Evolutionary conservation across 2,888 invertebrate genomes (phyloP).

Genomic region (Xylota sylvarum): DNA sequence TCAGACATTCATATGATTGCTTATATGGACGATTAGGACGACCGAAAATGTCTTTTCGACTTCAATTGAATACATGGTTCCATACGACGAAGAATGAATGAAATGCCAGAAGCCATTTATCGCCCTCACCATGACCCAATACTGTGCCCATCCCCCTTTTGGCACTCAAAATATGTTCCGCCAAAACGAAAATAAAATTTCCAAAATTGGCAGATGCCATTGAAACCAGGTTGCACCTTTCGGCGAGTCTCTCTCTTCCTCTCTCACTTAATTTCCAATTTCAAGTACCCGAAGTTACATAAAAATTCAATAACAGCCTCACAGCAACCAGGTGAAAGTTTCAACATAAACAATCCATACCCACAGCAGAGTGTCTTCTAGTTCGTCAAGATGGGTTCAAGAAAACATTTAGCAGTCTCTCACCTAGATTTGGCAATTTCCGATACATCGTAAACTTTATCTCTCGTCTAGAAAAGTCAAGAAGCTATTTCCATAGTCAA

Average conservation of each 20-base stretch:
- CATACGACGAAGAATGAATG: no score
- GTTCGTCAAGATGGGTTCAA: constrained; percentile 9
- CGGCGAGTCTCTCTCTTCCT: neutral
- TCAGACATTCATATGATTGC: no score
- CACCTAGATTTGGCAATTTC: constrained; percentile 25
- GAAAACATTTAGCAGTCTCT: constrained; percentile 34
- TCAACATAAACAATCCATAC: constrained; percentile 12
- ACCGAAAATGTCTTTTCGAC: no score
- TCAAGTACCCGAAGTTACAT: constrained; percentile 10
- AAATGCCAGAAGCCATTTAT: neutral
- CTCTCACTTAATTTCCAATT: neutral
- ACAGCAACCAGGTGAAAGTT: constrained; percentile 39
- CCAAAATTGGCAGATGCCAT: constrained; percentile 1
- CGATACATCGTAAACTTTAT: neutral
- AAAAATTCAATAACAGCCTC: constrained; percentile 25
- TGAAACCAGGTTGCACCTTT: constrained; percentile 9
- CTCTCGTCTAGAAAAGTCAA: neutral
- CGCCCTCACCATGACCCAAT: neutral
- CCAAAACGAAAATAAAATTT: neutral
- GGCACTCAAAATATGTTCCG: neutral
- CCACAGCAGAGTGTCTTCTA: neutral
- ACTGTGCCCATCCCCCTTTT: neutral
- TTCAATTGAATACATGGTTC: no score
- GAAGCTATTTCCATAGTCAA: constrained; percentile 13
- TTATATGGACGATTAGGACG: no score